Base-by-base conservation (phyloP, 1,140 invertebrate genomes). In the Bombyx mori region DNA sequence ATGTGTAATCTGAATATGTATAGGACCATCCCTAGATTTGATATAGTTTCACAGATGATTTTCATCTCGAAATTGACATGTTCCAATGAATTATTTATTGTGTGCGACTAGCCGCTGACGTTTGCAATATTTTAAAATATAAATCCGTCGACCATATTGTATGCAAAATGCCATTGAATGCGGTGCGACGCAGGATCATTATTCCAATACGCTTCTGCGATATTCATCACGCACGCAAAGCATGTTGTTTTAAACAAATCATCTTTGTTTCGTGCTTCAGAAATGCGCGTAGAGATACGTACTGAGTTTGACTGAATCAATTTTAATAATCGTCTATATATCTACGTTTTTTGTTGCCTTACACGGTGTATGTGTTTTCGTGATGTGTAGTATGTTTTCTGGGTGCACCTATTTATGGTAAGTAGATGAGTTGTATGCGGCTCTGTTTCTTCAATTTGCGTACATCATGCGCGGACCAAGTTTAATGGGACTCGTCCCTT, bases 91-190 rank as follows among this genome's bases (percentile, higher is more conserved):
- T 86, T 82, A 86, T 86, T 86, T 86, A 86, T 86, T 75, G 75
- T 83, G 71, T 77, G 74, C 79, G 81, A 83, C 81, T 79, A 35
- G 74, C 75, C 67, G 77, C 74, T 84, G 83, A 86, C 79, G 76
- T 82, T 82, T 65, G 77, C 79, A 77, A 85, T 87, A 87, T 82
- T 85, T 87, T 87, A 87, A 35, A 54, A 85, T 87, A 87, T 87
- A 85, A 84, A 87, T 85, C 78, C 80, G 83, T 86, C 80, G 73
- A 79, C 76, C 79, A 82, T 86, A 86, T 85, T 86, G 83, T 86
- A 86, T 85, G 83, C 83, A 86, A 86, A 86, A 86, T 81, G 74
- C 80, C 77, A 86, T 86, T 86, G 82, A 86, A 86, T 82, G 75
- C 83, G 73, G 82, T 81, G 79, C 78, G 82, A 79, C 81, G 67